Conservation (phyloP, 2,113 vertebrate genomes). For the Lanius ludovicianus region DNA sequence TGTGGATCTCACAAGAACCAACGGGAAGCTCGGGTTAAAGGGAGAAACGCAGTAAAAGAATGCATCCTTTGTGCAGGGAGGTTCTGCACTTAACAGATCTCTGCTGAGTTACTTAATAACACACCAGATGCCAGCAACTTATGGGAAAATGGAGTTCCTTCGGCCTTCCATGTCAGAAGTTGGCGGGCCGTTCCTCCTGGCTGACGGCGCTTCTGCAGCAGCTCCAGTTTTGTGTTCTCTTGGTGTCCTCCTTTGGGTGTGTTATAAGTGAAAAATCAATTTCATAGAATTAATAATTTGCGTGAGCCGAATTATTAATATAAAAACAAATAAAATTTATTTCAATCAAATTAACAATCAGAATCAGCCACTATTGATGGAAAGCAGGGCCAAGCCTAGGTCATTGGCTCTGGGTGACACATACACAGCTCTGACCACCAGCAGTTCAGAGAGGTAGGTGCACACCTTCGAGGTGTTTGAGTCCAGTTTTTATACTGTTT, state of each 20-base stretch:
- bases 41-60: neutral
- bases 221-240: neutral
- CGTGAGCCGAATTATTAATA: too few relatives aligned
- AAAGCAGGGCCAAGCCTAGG: too few relatives aligned
- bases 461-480: too few relatives aligned
- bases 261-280: too few relatives aligned
- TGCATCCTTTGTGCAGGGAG: neutral
- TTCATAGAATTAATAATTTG: too few relatives aligned
- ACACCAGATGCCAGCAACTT: neutral
- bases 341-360: too few relatives aligned
- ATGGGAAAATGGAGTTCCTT: neutral
- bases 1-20: rapidly evolving
- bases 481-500: too few relatives aligned
- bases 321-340: too few relatives aligned
- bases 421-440: too few relatives aligned
- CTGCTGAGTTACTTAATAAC: neutral
- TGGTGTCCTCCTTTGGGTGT: neutral
- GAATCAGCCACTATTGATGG: too few relatives aligned
- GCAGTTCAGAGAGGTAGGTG: too few relatives aligned
- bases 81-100: conserved; percentile 5
- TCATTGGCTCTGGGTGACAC: too few relatives aligned
- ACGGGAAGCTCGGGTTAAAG: neutral
- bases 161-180: neutral
- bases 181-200: neutral
- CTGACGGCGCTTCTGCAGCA: neutral